These are phyloP conservation scores for Zingel zingel DNA, from an alignment of 2,113 vertebrate species.

Conservation along the genomic window DNA sequence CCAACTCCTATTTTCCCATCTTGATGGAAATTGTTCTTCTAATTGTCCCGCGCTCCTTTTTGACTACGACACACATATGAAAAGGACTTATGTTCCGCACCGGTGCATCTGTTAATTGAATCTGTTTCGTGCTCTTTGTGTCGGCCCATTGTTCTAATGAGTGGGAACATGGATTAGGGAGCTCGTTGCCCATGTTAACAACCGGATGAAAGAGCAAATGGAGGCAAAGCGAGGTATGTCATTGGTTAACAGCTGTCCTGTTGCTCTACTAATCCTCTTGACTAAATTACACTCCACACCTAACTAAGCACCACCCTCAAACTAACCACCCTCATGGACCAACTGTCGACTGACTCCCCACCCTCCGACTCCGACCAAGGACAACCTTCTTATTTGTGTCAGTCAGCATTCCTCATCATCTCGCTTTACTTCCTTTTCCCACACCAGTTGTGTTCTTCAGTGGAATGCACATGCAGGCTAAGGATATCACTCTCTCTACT, in stretches of 20 bases:
- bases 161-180: conserved; percentile 82
- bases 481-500: conserved; percentile 58
- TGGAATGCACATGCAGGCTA: conserved; percentile 44
- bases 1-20: conserved; percentile 26
- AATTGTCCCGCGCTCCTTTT: conserved; percentile 31
- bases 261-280: conserved; percentile 83
- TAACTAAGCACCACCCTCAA: conserved; percentile 77
- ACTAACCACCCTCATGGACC: conserved; percentile 74
- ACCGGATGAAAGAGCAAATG: conserved; percentile 82
- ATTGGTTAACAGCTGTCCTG: conserved; percentile 83
- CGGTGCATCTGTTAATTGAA: conserved; percentile 78
- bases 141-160: conserved; percentile 79
- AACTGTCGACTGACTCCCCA: conserved; percentile 76
- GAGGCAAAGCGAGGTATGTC: conserved; percentile 75
- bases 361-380: conserved; percentile 48
- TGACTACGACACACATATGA: conserved; percentile 44
- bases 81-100: conserved; percentile 70
- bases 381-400: conserved; percentile 84
- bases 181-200: conserved; percentile 79
- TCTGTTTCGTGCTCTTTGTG: conserved; percentile 74
- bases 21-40: conserved; percentile 18
- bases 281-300: conserved; percentile 84
- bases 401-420: conserved; percentile 79
- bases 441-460: conserved; percentile 68
- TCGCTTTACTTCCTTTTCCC: conserved; percentile 72